These are phyloP conservation scores for Drosophila saltans DNA, from an alignment of 1,140 invertebrate species.

Conservation along the genomic window DNA sequence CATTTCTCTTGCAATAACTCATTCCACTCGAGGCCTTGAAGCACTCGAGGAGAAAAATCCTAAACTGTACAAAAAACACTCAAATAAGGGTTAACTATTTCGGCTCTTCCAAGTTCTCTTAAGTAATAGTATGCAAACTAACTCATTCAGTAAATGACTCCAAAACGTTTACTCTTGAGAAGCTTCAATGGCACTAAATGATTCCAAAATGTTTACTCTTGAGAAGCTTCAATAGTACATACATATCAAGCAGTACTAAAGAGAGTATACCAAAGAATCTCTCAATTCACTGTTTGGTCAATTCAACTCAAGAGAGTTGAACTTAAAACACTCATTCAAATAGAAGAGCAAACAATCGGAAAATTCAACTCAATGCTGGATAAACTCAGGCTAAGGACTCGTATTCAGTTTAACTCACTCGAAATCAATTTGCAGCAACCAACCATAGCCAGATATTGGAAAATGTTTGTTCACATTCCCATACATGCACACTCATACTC, in stretches of 20 bases:
- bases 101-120: too few relatives aligned
- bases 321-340: neutral
- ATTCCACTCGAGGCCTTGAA: too few relatives aligned
- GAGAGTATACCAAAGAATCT: neutral
- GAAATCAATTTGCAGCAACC: conserved; percentile 43
- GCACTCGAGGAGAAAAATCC: too few relatives aligned
- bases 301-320: neutral
- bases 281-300: neutral
- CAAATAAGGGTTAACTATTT: too few relatives aligned
- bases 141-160: too few relatives aligned
- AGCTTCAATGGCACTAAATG: too few relatives aligned
- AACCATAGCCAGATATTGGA: conserved; percentile 48
- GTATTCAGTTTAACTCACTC: conserved; percentile 2
- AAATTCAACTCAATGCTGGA: neutral
- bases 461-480: conserved; percentile 50
- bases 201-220: neutral
- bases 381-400: neutral
- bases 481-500: conserved; percentile 10
- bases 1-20: too few relatives aligned
- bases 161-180: neutral
- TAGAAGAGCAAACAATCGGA: too few relatives aligned
- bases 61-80: too few relatives aligned
- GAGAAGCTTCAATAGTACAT: neutral
- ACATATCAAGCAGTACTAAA: too few relatives aligned
- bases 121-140: too few relatives aligned